Evolutionary conservation across 2,888 invertebrate genomes (phyloP).

Genomic region (Melolontha melolontha): DNA sequence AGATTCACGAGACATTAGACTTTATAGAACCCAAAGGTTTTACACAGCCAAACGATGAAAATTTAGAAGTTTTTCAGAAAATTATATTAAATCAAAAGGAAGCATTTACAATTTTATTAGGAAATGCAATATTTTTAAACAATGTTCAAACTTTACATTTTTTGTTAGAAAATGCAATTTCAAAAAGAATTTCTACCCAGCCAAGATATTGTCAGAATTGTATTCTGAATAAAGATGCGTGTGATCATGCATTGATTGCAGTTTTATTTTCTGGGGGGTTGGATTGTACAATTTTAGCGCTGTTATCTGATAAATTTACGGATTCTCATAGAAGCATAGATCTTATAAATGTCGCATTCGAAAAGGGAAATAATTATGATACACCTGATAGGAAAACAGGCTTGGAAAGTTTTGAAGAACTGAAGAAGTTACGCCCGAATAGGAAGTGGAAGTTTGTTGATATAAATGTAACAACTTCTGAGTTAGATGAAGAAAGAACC

Average conservation of each 20-base stretch:
- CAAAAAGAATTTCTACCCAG: conserved; percentile 71
- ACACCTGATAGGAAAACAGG: conserved; percentile 91
- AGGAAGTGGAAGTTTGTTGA: conserved; percentile 88
- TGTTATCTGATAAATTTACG: conserved; percentile 79
- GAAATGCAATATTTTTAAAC: conserved; percentile 54
- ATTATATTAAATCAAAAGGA: conserved; percentile 57
- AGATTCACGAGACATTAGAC: conserved; percentile 40
- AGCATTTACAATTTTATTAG: conserved; percentile 61
- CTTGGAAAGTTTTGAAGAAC: conserved; percentile 75
- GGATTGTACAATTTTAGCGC: conserved; percentile 93
- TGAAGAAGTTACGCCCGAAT: conserved; percentile 75
- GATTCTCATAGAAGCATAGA: conserved; percentile 80
- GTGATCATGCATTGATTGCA: conserved; percentile 63
- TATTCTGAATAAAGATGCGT: conserved; percentile 50
- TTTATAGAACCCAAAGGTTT: conserved; percentile 43
- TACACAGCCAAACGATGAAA: conserved; percentile 47
- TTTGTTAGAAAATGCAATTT: conserved; percentile 72
- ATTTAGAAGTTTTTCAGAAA: conserved; percentile 49
- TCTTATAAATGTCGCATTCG: conserved; percentile 95
- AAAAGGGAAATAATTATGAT: conserved; percentile 69
- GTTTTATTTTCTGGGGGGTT: conserved; percentile 96
- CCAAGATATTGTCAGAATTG: conserved; percentile 75
- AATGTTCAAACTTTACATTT: conserved; percentile 67
- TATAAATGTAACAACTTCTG: conserved; percentile 78
- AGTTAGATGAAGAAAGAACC: conserved; percentile 72